Conservation (phyloP, 2,888 invertebrate genomes). For the Dryobota labecula region DNA sequence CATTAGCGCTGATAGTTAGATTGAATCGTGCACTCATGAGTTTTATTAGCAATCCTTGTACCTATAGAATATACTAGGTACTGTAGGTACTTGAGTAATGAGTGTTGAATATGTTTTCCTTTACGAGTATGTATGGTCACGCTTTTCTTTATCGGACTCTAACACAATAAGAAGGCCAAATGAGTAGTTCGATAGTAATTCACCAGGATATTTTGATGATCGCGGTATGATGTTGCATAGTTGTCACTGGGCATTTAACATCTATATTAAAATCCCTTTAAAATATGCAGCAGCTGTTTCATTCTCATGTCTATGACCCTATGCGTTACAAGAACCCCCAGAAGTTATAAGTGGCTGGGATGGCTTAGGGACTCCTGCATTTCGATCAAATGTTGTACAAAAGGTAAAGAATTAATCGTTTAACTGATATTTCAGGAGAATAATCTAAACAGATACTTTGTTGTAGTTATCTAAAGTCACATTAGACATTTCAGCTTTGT, state of each 20-base stretch:
- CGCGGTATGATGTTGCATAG: neutral
- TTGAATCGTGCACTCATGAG: constrained; percentile 6
- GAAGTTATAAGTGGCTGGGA: neutral
- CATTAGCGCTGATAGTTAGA: constrained; percentile 38
- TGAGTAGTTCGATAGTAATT: constrained; percentile 17
- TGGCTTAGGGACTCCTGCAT: neutral
- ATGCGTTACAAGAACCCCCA: neutral
- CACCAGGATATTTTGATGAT: constrained; percentile 19
- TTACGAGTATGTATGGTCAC: constrained; percentile 29
- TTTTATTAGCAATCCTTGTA: constrained; percentile 41
- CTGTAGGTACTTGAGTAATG: constrained; percentile 9
- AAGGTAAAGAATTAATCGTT: neutral
- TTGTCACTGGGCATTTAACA: neutral
- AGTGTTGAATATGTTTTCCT: constrained; percentile 16
- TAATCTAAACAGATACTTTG: no score
- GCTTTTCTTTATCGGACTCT: constrained; percentile 22
- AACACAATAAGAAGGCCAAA: constrained; percentile 18
- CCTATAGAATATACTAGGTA: constrained; percentile 25
- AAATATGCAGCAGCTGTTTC: neutral
- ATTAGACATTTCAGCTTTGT: no score
- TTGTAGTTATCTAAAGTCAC: no score
- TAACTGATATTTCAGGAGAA: neutral
- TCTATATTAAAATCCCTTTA: neutral
- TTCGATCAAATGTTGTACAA: neutral
- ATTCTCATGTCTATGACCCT: neutral